Evolutionary conservation across 2,113 vertebrate species (phyloP), one percentile per base, ranked within the genome.

Genomic region (Calyptommatus sinebrachiatus): DNA sequence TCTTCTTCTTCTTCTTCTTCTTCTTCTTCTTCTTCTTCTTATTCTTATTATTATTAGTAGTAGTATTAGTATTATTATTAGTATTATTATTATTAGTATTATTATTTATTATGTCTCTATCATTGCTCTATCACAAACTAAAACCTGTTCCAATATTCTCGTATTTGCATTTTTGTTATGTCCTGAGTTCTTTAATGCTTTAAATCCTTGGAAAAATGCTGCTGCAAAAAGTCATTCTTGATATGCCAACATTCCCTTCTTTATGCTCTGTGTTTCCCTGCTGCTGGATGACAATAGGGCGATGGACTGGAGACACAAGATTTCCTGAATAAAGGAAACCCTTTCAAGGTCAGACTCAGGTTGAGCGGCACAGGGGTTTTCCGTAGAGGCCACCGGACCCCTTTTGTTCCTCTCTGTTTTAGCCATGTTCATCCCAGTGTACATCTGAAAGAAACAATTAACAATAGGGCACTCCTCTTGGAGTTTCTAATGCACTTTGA

Each of bases 361-460:
- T 94, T 92, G 92, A 90, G 90, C 86, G 85, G 88, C 89, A 91
- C 88, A 78, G 86, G 82, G 79, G 79, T 89, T 91, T 92, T 86
- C 87, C 88, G 87, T 78, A 93, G 93, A 94, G 91, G 92, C 94
- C 93, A 91, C 90, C 86, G 90, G 91, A 91, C 88, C 82, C 88
- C 92, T 86, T 95, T 96, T 97, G 95, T 96, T 92, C 93, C 85
- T 92, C 77, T 57, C 92, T 93, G 92, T 90, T 96, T 93, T 93
- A 48, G 2, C 94, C 94, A 92, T 94, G 92, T 94, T 95, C 93
- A 94, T 95, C 93, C 94, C 94, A 94, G 92, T 96, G 95, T 95
- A 95, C 88, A 91, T 92, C 90, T 96, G 93, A 96, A 97, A 96
- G 94, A 94, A 93, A 94, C 94, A 96, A 96, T 96, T 95, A 96